phyloP scores from a whole-genome alignment of 2,888 invertebrate genomes.

The Acanthacorydalis orientalis region DNA sequence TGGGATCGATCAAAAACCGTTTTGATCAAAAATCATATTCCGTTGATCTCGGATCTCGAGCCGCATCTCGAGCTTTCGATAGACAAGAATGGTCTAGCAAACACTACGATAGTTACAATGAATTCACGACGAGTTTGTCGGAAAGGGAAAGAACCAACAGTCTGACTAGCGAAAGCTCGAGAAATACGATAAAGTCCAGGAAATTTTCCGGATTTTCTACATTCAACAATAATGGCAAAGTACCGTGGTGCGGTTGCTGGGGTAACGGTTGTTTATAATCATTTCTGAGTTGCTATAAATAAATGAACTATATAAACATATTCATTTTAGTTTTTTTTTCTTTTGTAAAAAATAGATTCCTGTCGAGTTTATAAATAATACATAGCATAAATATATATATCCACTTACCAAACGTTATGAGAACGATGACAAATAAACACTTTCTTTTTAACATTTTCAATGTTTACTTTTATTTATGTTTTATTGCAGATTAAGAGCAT shows the following conservation, averaged over 20 bases:
- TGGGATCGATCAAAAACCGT: background rate
- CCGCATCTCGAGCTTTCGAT: constrained; percentile 2
- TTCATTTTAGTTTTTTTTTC: too few relatives aligned
- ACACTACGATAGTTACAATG: constrained; percentile 18
- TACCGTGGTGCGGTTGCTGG: constrained; percentile 78
- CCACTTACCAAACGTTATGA: too few relatives aligned
- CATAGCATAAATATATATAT: too few relatives aligned
- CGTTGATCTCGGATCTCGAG: background rate
- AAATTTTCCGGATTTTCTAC: constrained; percentile 47
- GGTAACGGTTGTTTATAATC: constrained; percentile 57
- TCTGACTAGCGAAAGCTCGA: constrained; percentile 40
- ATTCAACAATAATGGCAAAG: constrained; percentile 38
- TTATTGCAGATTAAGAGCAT: too few relatives aligned
- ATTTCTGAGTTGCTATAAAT: too few relatives aligned
- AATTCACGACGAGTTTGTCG: constrained; percentile 24
- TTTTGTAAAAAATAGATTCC: too few relatives aligned
- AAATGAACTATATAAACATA: too few relatives aligned
- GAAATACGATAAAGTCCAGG: constrained; percentile 37
- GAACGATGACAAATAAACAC: too few relatives aligned
- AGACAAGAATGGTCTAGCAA: constrained; percentile 13
- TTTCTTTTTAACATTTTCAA: too few relatives aligned
- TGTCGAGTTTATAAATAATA: too few relatives aligned
- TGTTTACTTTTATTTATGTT: too few relatives aligned
- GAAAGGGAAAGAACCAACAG: constrained; percentile 51
- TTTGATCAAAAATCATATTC: constrained; percentile 1